A percentile compares a stretch with the other conserved stretches of the same genome.
Conservation (phyloP, 2,888 invertebrate species). For the Habrosyne pyritoides region DNA sequence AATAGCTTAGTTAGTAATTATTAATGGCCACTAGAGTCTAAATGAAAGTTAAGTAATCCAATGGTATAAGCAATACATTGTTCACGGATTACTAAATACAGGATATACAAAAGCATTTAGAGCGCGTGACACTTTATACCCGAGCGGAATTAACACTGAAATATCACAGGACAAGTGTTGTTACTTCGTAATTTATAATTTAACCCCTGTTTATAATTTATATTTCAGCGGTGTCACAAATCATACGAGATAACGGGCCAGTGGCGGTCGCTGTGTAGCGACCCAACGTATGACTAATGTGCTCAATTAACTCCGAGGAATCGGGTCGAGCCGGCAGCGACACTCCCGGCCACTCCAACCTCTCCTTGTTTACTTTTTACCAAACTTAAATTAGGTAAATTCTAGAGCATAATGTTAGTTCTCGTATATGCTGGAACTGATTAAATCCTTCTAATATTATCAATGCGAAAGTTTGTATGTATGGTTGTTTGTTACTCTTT, state of each 20-base stretch:
- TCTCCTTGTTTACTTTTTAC: slow-evolving; percentile 65
- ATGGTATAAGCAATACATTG: neutral
- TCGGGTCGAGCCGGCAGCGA: slow-evolving; percentile 43
- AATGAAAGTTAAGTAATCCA: neutral
- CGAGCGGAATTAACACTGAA: slow-evolving; percentile 23
- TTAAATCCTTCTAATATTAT: no score
- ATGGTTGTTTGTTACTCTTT: no score
- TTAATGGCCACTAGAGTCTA: neutral
- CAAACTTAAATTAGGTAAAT: slow-evolving; percentile 51
- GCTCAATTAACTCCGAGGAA: slow-evolving; percentile 68
- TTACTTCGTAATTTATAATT: slow-evolving; percentile 52
- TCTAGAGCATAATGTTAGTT: slow-evolving; percentile 3
- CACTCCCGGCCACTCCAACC: slow-evolving; percentile 6
- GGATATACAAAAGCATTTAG: slow-evolving; percentile 8
- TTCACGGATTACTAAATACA: neutral
- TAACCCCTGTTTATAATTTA: slow-evolving; percentile 56
- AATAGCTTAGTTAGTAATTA: neutral
- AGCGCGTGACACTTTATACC: slow-evolving; percentile 4
- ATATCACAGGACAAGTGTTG: slow-evolving; percentile 38
- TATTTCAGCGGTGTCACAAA: slow-evolving; percentile 70
- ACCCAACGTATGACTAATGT: slow-evolving; percentile 72
- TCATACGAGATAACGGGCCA: slow-evolving; percentile 66
- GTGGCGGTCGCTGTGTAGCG: slow-evolving; percentile 46
- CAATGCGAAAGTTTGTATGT: no score
- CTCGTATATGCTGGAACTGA: neutral